Base-by-base conservation (phyloP, 2,888 invertebrate species). In the Penaeus monodon region DNA sequence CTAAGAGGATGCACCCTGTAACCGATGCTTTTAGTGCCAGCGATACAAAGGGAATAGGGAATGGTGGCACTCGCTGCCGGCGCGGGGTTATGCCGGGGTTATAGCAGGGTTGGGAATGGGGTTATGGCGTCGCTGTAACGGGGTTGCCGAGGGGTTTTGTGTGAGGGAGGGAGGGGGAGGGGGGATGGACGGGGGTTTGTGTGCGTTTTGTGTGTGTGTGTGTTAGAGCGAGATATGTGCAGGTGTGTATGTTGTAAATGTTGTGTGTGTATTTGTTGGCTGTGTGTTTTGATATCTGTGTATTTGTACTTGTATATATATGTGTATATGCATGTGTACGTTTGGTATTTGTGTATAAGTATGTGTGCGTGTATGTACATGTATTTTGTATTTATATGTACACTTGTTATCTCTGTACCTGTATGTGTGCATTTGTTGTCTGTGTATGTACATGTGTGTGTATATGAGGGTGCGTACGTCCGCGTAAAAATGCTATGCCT, bases 1-100 rank as follows among this genome's bases (percentile, higher is more conserved):
- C 81, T 85, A 85, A 85, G 85, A 85, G 85, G 85, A 85, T 85
- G 85, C 85, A 85, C 81, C 74, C 74, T 73, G 85, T 85, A 85
- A 85, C 85, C 85, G 85, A 85, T 85, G 85, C 85, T 85, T 85
- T 85, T 85, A 85, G 85, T 64, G 74, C 38, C 74, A n/a, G 27
- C 22, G 63, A 57, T 68, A 85, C 85, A 85, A 85, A 85, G 80
- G 66, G 85, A 85, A 85, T 85, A 85, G 44, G 74, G 73, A 65
- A 85, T 85, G 85, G 79, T 81, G 85, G 65, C 73, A 79, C 65
- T 66, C 57, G 85, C 80, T 85, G 80, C 74, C 68, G 80, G 81
- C 85, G 80, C 74, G 49, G 64, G 85, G 81, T 81, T 76, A 81
- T 27, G 57, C 80, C 73, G 44, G 85, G 85, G 85, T 85, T 85